Base-by-base conservation (phyloP, 2,797 vertebrate species). In the Typhlichthys subterraneus region DNA sequence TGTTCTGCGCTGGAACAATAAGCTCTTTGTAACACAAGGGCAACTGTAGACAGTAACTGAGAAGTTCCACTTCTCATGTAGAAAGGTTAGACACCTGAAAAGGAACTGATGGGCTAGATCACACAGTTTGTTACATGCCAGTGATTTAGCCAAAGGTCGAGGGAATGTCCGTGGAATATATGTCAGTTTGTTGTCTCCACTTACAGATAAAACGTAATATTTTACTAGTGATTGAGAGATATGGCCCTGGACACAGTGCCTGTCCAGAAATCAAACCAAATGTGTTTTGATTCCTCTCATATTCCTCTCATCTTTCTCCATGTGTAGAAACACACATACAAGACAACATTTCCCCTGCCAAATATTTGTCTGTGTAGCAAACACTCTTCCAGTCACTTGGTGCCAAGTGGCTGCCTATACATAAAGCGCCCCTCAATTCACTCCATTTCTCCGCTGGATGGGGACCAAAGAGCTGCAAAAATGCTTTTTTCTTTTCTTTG, bases 351-450 rank as follows among this genome's bases (percentile, higher is more conserved):
- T 59, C 48, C 23, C 14, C 17, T 17, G 51, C 57, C 57, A 67
- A 67, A 48, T 59, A 48, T 23, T 48, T 59, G 17, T 47, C 11
- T 48, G 45, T 29, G 17, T 12, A 13, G 17, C 12, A 47, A n/a
- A 29, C 45, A 47, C 12, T 12, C 45, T 12, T 19, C 11, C 19
- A 12, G 56, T 29, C 19, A 9, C 13, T 45, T 33, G 11, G 4
- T 19, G 51, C 65, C 65, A 67, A 60, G 47, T 49, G 14, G n/a
- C 45, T 53, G 48, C 54, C 55, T 19, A 10, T 47, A 47, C 12
- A 45, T 13, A 63, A 55, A 48, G 2, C 45, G n/a, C 13, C 31
- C 3, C 29, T 8, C 2, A 50, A 38, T 42, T 17, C 46, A 5
- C 49, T 15, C 14, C 58, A 38, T 38, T 49, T 33, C 55, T 49